These are phyloP conservation scores for Cebus imitator DNA, from an alignment of 2,113 vertebrate species.

Conservation along the genomic window DNA sequence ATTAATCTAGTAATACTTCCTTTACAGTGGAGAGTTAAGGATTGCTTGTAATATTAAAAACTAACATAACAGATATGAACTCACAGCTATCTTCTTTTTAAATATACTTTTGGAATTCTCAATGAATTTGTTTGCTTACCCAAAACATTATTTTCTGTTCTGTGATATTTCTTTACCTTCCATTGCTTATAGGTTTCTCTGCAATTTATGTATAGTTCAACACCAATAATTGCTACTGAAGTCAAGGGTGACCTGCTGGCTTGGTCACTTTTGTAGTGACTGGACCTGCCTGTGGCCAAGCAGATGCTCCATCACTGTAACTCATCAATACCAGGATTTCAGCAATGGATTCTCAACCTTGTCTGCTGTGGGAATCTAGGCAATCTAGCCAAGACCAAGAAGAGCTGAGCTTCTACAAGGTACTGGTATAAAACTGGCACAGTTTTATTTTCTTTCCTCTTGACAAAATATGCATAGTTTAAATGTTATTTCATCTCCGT, in stretches of 20 bases:
- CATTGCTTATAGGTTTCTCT: background rate
- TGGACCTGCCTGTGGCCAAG: background rate
- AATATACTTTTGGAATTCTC: slow-evolving; percentile 3
- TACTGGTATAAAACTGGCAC: fast-evolving
- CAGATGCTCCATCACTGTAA: background rate
- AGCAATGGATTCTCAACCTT: background rate
- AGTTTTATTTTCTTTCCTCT: background rate
- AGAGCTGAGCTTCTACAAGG: background rate
- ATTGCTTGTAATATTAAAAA: slow-evolving; percentile 13
- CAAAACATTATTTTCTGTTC: background rate
- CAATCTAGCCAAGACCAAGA: fast-evolving
- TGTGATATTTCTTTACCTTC: background rate
- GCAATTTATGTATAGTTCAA: background rate
- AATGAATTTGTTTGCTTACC: background rate
- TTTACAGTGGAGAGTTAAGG: slow-evolving; percentile 27
- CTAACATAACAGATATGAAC: slow-evolving; percentile 44
- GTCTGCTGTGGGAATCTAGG: background rate
- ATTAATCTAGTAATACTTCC: background rate
- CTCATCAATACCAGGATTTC: background rate
- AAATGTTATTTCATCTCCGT: slow-evolving; percentile 10
- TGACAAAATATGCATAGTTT: background rate
- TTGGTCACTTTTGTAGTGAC: background rate
- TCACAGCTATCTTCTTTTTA: background rate
- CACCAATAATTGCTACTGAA: background rate
- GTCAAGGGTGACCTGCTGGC: background rate